Conservation (phyloP, 2,888 invertebrate genomes). For the Carcina quercana region DNA sequence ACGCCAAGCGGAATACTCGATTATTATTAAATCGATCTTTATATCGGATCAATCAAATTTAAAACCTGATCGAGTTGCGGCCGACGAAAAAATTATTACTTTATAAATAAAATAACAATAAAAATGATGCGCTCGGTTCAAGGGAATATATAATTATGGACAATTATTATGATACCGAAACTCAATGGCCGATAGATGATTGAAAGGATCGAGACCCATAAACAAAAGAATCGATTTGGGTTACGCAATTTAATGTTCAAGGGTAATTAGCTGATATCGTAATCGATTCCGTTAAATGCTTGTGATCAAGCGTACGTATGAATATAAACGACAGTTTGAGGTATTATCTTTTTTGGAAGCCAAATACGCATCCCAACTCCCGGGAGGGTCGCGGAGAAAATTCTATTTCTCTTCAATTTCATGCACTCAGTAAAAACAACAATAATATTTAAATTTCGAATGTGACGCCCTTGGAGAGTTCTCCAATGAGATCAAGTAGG, state of each 20-base stretch:
- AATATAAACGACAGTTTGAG: conserved; percentile 6
- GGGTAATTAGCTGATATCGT: conserved; percentile 62
- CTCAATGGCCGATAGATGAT: conserved; percentile 72
- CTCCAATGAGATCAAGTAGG: conserved; percentile 28
- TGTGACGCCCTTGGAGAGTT: conserved; percentile 42
- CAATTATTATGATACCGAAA: conserved; percentile 73
- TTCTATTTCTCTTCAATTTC: conserved; percentile 71
- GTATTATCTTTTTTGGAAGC: conserved; percentile 33
- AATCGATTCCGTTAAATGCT: conserved; percentile 38
- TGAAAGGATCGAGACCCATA: conserved; percentile 72
- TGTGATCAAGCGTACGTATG: conserved; percentile 11
- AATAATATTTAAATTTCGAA: conserved; percentile 68
- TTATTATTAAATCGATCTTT: conserved; percentile 70
- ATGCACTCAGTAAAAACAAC: conserved; percentile 68
- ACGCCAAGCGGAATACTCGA: conserved; percentile 57
- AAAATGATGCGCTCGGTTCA: conserved; percentile 66
- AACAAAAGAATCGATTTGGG: conserved; percentile 70
- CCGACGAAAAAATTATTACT: conserved; percentile 69
- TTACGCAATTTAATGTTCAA: conserved; percentile 65
- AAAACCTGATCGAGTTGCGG: conserved; percentile 67
- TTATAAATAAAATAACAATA: conserved; percentile 76
- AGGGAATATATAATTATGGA: conserved; percentile 74
- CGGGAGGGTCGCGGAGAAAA: conserved; percentile 50
- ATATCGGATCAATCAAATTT: conserved; percentile 74
- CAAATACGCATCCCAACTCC: conserved; percentile 42